Evolutionary conservation across 2,113 vertebrate genomes (phyloP).

Genomic region (Prionailurus viverrinus): DNA sequence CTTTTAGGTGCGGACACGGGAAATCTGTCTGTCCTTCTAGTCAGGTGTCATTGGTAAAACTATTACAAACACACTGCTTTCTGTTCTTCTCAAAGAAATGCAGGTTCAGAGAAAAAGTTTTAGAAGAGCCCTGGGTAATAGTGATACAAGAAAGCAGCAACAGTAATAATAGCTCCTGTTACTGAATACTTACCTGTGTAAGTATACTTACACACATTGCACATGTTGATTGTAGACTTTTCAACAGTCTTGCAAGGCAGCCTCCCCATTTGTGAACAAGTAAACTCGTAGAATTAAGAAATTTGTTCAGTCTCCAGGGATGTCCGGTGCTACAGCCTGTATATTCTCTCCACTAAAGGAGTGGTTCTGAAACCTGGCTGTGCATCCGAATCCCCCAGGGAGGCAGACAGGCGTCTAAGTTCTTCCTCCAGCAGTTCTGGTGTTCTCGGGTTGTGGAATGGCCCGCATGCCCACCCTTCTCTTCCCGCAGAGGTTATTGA

Average conservation of each 20-base stretch:
- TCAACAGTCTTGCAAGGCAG: neutral
- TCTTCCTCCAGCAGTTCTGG: neutral
- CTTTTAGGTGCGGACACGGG: neutral
- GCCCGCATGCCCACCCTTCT: neutral
- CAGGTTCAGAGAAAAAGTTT: neutral
- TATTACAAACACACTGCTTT: neutral
- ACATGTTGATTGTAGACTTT: accelerated
- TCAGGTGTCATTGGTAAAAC: neutral
- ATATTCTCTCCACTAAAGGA: neutral
- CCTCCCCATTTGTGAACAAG: neutral
- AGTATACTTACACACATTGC: neutral
- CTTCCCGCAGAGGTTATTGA: neutral
- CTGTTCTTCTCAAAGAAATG: neutral
- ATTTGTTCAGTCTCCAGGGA: neutral
- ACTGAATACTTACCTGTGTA: no score
- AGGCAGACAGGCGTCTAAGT: neutral
- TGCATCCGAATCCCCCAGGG: neutral
- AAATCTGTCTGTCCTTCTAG: neutral
- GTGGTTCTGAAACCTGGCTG: neutral
- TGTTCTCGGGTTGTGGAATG: neutral
- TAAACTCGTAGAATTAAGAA: neutral
- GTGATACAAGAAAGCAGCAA: neutral
- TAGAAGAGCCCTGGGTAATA: neutral
- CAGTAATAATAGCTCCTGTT: neutral
- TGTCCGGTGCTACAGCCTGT: neutral